Evolutionary conservation across 2,113 vertebrate species (phyloP).

Genomic region (Hippocampus mohnikei): DNA sequence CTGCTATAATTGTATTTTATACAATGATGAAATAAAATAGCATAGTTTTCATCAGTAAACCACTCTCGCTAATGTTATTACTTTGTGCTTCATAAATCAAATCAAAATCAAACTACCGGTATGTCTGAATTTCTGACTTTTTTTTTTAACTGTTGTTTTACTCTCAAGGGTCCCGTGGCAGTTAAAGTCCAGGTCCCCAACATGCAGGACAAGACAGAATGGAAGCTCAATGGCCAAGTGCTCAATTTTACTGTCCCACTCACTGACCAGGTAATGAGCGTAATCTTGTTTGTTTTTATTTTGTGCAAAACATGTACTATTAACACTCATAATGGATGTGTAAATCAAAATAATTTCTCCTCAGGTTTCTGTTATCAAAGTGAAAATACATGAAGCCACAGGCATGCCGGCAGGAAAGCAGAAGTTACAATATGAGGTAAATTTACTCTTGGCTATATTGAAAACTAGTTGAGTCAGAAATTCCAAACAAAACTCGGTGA

Average conservation of each 20-base stretch:
- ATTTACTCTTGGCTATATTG: not conserved
- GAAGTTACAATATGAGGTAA: slow-evolving; percentile 95
- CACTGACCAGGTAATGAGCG: slow-evolving; percentile 84
- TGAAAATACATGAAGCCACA: slow-evolving; percentile 97
- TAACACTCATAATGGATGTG: not conserved
- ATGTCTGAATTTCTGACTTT: not conserved
- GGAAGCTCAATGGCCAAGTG: slow-evolving; percentile 93
- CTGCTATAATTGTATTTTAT: not conserved
- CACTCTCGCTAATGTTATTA: not conserved
- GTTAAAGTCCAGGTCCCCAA: slow-evolving; percentile 98
- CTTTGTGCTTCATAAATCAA: not conserved
- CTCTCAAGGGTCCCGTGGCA: slow-evolving; percentile 85
- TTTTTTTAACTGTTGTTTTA: not conserved
- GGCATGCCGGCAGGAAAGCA: slow-evolving; percentile 98
- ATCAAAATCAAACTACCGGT: too few relatives aligned
- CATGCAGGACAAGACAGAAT: slow-evolving; percentile 99
- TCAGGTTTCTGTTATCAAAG: slow-evolving; percentile 98
- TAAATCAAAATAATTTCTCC: slow-evolving; percentile 11
- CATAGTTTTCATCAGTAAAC: not conserved
- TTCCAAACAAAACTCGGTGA: not conserved
- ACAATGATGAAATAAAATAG: not conserved
- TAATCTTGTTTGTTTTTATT: not conserved
- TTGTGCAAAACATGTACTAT: not conserved
- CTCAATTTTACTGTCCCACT: slow-evolving; percentile 93
- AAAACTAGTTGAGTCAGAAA: not conserved